These are phyloP conservation scores for Luehdorfia chinensis DNA, from an alignment of 1,140 invertebrate species.

Conservation along the genomic window DNA sequence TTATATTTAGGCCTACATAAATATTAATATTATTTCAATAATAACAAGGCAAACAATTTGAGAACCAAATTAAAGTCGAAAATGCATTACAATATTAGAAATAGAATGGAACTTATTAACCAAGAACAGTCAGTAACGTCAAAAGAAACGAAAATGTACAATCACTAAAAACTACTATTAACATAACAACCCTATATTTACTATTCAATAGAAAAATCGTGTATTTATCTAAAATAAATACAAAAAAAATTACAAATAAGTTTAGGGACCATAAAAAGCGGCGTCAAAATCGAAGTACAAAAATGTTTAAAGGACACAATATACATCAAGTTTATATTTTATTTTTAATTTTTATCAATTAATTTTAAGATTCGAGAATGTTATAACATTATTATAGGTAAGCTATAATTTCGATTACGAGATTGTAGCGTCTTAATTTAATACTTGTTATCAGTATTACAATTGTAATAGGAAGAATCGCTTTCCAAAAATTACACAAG, in stretches of 20 bases:
- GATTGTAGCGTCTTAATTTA: no score
- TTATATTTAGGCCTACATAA: conserved; percentile 34
- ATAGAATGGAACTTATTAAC: conserved; percentile 7
- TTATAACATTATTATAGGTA: neutral
- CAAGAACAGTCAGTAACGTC: conserved; percentile 20
- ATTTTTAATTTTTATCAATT: neutral
- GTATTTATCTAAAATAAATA: conserved; percentile 47
- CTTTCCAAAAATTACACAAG: no score
- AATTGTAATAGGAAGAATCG: no score
- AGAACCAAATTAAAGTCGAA: conserved; percentile 10
- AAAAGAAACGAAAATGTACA: conserved; percentile 66
- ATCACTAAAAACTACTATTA: conserved; percentile 58
- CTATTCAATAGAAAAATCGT: conserved; percentile 67
- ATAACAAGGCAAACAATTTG: conserved; percentile 19
- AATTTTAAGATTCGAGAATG: conserved; percentile 17
- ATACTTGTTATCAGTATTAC: no score
- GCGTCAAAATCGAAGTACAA: conserved; percentile 38
- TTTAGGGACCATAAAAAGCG: conserved; percentile 40
- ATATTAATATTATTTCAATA: conserved; percentile 21
- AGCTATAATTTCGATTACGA: no score
- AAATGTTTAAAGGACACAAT: conserved; percentile 21
- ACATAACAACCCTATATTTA: conserved; percentile 70
- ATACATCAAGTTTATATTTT: conserved; percentile 10
- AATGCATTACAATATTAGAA: conserved; percentile 10
- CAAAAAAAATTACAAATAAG: conserved; percentile 40